These are phyloP conservation scores for Pandemis heparana DNA, from an alignment of 2,888 invertebrate genomes.

Conservation along the genomic window DNA sequence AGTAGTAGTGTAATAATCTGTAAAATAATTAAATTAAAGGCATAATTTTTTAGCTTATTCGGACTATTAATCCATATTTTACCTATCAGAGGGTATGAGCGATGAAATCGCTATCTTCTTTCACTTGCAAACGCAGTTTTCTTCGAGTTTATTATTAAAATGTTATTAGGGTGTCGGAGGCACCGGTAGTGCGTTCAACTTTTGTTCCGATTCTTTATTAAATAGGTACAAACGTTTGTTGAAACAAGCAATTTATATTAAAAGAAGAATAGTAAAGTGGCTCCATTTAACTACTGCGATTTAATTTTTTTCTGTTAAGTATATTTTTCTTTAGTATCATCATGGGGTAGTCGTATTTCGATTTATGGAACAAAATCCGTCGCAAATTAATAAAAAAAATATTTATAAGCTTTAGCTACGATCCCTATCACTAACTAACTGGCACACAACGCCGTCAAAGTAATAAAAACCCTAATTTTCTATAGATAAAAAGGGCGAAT, in stretches of 20 bases:
- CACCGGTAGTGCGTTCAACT: slow-evolving; percentile 43
- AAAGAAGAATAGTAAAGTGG: background rate
- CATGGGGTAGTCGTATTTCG: too few species aligned
- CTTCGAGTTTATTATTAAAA: slow-evolving; percentile 68
- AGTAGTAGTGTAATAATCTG: background rate
- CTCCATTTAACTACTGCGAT: background rate
- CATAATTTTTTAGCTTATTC: background rate
- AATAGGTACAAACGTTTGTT: slow-evolving; percentile 8
- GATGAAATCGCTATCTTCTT: slow-evolving; percentile 57
- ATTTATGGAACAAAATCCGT: too few species aligned
- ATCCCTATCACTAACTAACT: too few species aligned
- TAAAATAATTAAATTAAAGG: background rate
- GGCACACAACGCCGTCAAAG: too few species aligned
- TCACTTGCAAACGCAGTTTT: slow-evolving; percentile 44
- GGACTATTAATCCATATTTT: background rate
- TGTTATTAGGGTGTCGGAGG: slow-evolving; percentile 68
- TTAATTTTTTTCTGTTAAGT: too few species aligned
- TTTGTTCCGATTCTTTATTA: slow-evolving; percentile 9
- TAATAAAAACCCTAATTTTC: background rate
- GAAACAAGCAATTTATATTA: background rate
- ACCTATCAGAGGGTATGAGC: background rate
- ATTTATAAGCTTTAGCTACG: too few species aligned
- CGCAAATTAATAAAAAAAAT: too few species aligned
- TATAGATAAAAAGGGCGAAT: background rate
- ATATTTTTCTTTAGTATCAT: too few species aligned